Evolutionary conservation across 2,888 invertebrate genomes (phyloP).

Genomic region (Synergus gifuensis): DNA sequence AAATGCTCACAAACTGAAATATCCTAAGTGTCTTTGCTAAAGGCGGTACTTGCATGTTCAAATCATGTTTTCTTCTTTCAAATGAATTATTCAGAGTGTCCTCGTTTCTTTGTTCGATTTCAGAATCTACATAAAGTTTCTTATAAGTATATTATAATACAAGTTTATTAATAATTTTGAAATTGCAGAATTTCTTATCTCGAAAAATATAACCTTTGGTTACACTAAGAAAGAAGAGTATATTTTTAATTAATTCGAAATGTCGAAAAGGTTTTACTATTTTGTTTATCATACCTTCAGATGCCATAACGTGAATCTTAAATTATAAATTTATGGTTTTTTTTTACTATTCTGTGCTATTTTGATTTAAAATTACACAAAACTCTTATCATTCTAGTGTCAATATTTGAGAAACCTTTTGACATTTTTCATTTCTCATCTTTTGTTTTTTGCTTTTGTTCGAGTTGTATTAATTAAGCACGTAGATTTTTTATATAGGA

Average conservation of each 20-base stretch:
- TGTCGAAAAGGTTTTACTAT: not conserved
- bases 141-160: not conserved
- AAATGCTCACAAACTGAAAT: conserved; percentile 65
- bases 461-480: not conserved
- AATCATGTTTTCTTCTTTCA: conserved; percentile 41
- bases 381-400: not conserved
- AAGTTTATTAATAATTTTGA: not conserved
- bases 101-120: not conserved
- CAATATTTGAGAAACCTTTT: not conserved
- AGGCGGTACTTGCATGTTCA: conserved; percentile 44
- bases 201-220: not conserved
- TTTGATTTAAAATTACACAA: not conserved
- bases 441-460: conserved; percentile 10
- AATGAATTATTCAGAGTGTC: conserved; percentile 27
- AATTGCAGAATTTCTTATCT: not conserved
- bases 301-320: not conserved
- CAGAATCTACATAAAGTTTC: not conserved
- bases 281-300: not conserved
- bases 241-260: not conserved
- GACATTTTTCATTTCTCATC: not conserved
- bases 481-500: not conserved
- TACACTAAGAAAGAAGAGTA: not conserved
- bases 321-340: not conserved
- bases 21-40: conserved; percentile 63
- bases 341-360: not conserved